A percentile compares a stretch with the other conserved stretches of the same genome.
Conservation (phyloP, 1,140 invertebrate species). For the Drosophila dunni region DNA sequence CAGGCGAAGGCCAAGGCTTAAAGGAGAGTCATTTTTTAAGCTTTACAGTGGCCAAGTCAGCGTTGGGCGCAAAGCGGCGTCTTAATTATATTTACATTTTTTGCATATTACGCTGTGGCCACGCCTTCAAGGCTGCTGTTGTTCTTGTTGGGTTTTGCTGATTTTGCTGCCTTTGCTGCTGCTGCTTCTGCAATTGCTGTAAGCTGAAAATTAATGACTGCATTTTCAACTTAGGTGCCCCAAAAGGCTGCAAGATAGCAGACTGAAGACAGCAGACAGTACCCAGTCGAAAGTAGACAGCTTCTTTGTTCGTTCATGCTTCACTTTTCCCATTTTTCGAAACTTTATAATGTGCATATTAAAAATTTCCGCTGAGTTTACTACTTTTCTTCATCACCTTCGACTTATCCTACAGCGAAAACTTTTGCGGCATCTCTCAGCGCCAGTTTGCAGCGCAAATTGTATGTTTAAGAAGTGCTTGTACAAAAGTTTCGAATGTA, state of each 20-base stretch:
- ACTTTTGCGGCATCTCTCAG: conserved; percentile 46
- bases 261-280: not conserved
- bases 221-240: conserved; percentile 49
- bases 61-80: conserved; percentile 26
- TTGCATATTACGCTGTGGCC: conserved; percentile 51
- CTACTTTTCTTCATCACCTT: conserved; percentile 42
- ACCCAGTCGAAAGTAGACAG: not conserved
- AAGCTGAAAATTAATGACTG: conserved; percentile 78
- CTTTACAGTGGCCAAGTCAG: conserved; percentile 46
- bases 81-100: conserved; percentile 66
- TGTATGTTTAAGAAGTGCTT: conserved; percentile 60
- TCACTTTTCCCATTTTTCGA: conserved; percentile 51
- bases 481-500: conserved; percentile 70
- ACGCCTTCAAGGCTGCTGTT: conserved; percentile 9
- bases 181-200: conserved; percentile 26
- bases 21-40: conserved; percentile 59
- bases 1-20: conserved; percentile 11
- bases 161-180: conserved; percentile 11
- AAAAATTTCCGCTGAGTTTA: conserved; percentile 61
- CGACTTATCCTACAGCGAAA: conserved; percentile 38
- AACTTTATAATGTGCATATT: conserved; percentile 77
- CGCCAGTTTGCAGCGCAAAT: conserved; percentile 24
- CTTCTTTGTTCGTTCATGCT: conserved; percentile 38
- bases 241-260: conserved; percentile 48
- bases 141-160: conserved; percentile 10